A percentile compares a stretch with the other conserved stretches of the same genome.
Evolutionary conservation across 1,140 invertebrate species (phyloP).

Genomic region (Lordiphosa stackelbergi): DNA sequence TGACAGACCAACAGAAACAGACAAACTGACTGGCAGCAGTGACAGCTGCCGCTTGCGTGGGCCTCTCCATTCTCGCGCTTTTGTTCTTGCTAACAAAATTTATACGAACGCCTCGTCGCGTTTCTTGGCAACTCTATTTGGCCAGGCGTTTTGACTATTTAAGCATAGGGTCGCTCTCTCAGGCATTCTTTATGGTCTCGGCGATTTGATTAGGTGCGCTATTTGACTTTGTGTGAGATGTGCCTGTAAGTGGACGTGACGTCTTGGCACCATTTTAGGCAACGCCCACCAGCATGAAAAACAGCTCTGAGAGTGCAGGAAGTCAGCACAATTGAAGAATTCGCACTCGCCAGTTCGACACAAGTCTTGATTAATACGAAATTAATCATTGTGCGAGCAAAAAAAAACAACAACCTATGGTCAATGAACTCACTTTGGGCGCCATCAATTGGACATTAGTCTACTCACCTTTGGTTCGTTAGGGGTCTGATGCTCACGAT

Average conservation of each 20-base stretch:
- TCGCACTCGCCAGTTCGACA: constrained; percentile 11
- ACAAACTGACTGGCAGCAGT: constrained; percentile 35
- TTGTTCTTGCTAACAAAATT: constrained; percentile 56
- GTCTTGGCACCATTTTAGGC: constrained; percentile 61
- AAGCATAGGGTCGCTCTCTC: constrained; percentile 27
- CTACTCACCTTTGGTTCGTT: constrained; percentile 70
- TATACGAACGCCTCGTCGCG: constrained; percentile 59
- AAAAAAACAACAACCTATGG: constrained; percentile 29
- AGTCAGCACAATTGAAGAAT: constrained; percentile 29
- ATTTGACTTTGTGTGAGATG: constrained; percentile 11
- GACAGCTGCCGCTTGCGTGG: constrained; percentile 53
- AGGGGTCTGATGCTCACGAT: constrained; percentile 61
- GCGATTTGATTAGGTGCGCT: constrained; percentile 36
- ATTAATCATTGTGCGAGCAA: constrained; percentile 54
- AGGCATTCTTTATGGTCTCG: constrained; percentile 56
- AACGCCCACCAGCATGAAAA: not conserved
- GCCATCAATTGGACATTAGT: constrained; percentile 63
- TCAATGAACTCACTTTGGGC: constrained; percentile 37
- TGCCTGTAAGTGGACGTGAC: constrained; percentile 44
- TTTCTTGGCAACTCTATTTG: constrained; percentile 63
- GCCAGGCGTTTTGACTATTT: constrained; percentile 53
- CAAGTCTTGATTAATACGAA: constrained; percentile 65
- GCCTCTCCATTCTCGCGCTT: constrained; percentile 28
- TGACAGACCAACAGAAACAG: constrained; percentile 31
- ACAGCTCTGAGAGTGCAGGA: constrained; percentile 34